Conservation (phyloP, 2,888 invertebrate genomes). For the Campopleginae sp. region DNA sequence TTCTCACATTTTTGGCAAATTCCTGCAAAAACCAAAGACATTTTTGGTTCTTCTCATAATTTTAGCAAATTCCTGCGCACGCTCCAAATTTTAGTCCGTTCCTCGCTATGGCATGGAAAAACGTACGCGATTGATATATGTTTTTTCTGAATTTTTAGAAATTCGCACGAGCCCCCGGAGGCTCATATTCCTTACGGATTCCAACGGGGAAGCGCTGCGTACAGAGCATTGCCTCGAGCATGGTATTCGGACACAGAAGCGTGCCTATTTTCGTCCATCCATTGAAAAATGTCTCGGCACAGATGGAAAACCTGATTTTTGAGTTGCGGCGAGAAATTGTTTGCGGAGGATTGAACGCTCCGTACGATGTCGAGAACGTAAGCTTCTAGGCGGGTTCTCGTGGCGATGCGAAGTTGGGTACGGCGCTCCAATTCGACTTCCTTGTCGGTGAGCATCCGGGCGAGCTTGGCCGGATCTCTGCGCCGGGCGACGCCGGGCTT, state of each 20-base stretch:
- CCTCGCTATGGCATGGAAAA: no score
- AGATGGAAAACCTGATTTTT: conserved; percentile 85
- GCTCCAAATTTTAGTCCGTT: no score
- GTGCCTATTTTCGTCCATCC: conserved; percentile 86
- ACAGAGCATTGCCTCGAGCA: no score
- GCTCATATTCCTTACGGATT: no score
- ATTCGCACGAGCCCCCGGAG: no score
- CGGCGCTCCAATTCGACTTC: conserved; percentile 85
- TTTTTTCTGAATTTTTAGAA: no score
- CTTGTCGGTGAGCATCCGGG: conserved; percentile 86
- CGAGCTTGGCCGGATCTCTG: conserved; percentile 88
- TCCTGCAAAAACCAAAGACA: no score
- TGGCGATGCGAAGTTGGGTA: conserved; percentile 84
- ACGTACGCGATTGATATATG: no score
- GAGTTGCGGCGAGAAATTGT: conserved; percentile 83
- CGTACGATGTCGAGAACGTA: conserved; percentile 79
- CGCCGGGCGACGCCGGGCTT: conserved; percentile 88
- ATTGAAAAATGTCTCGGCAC: conserved; percentile 85
- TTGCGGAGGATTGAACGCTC: conserved; percentile 79
- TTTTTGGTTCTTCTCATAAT: no score
- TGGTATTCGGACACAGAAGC: conserved; percentile 89
- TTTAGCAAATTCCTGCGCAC: no score
- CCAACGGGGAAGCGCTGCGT: no score
- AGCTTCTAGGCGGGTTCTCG: conserved; percentile 84
- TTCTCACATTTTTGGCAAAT: no score